A percentile compares a stretch with the other conserved stretches of the same genome.
Conservation (phyloP, 2,113 vertebrate genomes). For the Triplophysa dalaica region DNA sequence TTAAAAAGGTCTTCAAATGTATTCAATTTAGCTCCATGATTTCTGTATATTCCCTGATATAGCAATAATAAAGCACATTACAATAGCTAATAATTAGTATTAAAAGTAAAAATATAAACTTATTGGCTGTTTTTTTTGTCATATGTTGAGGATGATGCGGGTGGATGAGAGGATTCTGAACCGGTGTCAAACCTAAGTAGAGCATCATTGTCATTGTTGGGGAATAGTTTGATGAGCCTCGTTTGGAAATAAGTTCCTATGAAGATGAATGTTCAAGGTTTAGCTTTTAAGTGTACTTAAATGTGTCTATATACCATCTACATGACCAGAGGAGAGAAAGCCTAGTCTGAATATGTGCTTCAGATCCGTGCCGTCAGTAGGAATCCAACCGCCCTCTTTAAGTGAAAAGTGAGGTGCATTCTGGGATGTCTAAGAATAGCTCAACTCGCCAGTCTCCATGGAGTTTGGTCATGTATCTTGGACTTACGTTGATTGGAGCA, state of each 20-base stretch:
- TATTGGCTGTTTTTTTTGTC: no score
- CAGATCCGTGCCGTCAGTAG: background rate
- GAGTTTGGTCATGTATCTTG: slow-evolving; percentile 51
- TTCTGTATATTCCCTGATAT: no score
- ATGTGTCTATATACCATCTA: background rate
- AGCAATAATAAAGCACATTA: no score
- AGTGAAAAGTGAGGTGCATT: slow-evolving; percentile 27
- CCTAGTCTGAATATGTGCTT: background rate
- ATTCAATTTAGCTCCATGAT: no score
- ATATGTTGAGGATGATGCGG: no score
- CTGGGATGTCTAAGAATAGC: slow-evolving; percentile 42
- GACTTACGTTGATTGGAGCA: slow-evolving; percentile 37
- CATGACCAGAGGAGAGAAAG: background rate
- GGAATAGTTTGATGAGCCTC: no score
- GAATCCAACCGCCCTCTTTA: background rate
- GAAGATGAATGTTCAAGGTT: background rate
- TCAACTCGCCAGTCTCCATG: slow-evolving; percentile 37
- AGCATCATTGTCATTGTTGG: no score
- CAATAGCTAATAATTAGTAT: no score
- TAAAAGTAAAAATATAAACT: no score
- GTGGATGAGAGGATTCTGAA: no score
- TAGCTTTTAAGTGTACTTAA: background rate
- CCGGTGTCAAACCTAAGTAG: no score
- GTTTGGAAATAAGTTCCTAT: background rate
- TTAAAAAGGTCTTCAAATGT: no score